phyloP scores from a whole-genome alignment of 2,888 invertebrate genomes.

The Sphinx pinastri region DNA sequence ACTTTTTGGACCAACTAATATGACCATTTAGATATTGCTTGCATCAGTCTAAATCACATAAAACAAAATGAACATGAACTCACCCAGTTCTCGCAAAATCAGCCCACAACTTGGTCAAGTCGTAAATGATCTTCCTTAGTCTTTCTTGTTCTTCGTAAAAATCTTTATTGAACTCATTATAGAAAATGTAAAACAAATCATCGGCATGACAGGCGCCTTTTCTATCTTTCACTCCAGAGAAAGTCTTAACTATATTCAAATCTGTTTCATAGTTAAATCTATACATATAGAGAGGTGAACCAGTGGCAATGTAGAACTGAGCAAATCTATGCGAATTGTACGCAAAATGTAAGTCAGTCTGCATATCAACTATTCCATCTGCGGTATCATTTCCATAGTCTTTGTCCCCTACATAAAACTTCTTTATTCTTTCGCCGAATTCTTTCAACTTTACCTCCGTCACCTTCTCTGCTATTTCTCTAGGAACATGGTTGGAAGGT shows the following conservation, averaged over 20 bases:
- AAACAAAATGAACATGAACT: slow-evolving; percentile 33
- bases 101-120: slow-evolving; percentile 72
- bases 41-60: too few species aligned
- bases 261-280: slow-evolving; percentile 60
- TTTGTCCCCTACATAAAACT: slow-evolving; percentile 54
- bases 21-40: too few species aligned
- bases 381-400: slow-evolving; percentile 45
- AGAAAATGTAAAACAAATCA: slow-evolving; percentile 75
- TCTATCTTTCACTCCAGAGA: slow-evolving; percentile 41
- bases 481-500: slow-evolving; percentile 54
- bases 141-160: slow-evolving; percentile 54
- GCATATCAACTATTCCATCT: slow-evolving; percentile 47
- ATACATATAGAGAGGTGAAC: slow-evolving; percentile 56
- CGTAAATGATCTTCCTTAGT: slow-evolving; percentile 56
- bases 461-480: slow-evolving; percentile 51
- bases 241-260: slow-evolving; percentile 60
- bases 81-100: slow-evolving; percentile 76
- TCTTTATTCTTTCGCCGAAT: slow-evolving; percentile 55
- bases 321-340: slow-evolving; percentile 58
- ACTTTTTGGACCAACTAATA: too few species aligned
- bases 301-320: slow-evolving; percentile 46
- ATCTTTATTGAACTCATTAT: slow-evolving; percentile 58
- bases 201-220: slow-evolving; percentile 76
- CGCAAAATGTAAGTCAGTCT: slow-evolving; percentile 55
- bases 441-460: slow-evolving; percentile 45